Evolutionary conservation across 2,113 vertebrate genomes (phyloP), one percentile per base, ranked within the genome.

Genomic region (Epinephelus lanceolatus): DNA sequence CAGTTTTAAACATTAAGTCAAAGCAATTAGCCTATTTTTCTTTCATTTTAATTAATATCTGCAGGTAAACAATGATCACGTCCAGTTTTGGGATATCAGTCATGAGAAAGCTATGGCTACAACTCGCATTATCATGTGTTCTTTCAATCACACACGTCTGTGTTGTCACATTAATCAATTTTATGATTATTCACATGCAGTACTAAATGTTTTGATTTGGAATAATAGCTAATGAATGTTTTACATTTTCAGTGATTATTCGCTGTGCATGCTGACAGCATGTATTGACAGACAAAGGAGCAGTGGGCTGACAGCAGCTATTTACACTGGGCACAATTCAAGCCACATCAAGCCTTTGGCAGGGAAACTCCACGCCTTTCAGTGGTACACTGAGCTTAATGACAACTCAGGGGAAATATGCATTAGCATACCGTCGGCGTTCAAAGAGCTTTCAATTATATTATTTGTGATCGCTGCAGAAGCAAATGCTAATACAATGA

Each of bases 401-500:
- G 86, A 88, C 81, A 90, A 81, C 88, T 88, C 88, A 53, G 77
- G 89, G 91, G 83, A 90, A 82, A 85, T 53, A 40, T 17, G 30
- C 68, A 88, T 91, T 87, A 90, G 71, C 83, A 87, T 88, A 87
- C 37, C 18, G 74, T 73, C 61, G 27, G 66, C 12, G 33, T 71
- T 89, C 75, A 87, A 86, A 88, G 80, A 71, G 65, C 78, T 80
- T 74, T 83, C 77, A 76, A 60, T 86, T 87, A 67, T 66, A 52
- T 72, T 66, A 71, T 78, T 77, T 80, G 59, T 81, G 70, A 80
- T 42, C 42, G 56, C 78, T 62, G 23, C 53, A 13, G 73, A 81
- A 85, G 27, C 17, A 76, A 89, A 88, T 60, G 71, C 75, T 57
- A 74, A 60, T 76, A 75, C 84, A 85, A 69, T 37, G 57, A 47